These are phyloP conservation scores for Perizoma affinitatum DNA, from an alignment of 2,888 invertebrate genomes.

Conservation along the genomic window DNA sequence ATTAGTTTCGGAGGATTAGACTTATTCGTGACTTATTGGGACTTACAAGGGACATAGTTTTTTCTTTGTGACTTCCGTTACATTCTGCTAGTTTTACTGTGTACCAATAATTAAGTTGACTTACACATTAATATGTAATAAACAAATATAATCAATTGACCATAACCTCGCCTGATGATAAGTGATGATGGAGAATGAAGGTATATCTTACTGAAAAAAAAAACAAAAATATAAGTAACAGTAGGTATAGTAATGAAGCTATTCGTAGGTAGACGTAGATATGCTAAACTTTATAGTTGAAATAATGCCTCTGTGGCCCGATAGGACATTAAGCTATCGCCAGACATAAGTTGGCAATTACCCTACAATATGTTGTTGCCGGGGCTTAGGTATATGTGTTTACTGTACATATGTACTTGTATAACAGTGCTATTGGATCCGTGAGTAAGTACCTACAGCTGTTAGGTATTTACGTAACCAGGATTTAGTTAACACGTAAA, in stretches of 20 bases:
- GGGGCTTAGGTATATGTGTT: slow-evolving; percentile 54
- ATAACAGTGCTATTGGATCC: slow-evolving; percentile 21
- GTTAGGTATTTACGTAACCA: slow-evolving; percentile 29
- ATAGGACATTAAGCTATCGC: slow-evolving; percentile 59
- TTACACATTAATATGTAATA: too few relatives aligned
- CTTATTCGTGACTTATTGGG: too few relatives aligned
- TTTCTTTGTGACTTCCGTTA: too few relatives aligned
- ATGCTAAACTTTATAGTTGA: slow-evolving; percentile 12
- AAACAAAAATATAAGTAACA: too few relatives aligned
- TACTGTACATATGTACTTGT: slow-evolving; percentile 10
- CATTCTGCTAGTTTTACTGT: too few relatives aligned
- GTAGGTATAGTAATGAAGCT: background rate
- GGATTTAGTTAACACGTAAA: slow-evolving; percentile 31
- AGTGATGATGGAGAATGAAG: too few relatives aligned
- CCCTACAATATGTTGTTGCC: slow-evolving; percentile 45
- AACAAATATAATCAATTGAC: too few relatives aligned
- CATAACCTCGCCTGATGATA: too few relatives aligned
- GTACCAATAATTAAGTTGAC: too few relatives aligned
- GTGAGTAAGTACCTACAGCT: slow-evolving; percentile 20
- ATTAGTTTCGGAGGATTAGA: too few relatives aligned
- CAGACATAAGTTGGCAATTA: slow-evolving; percentile 78
- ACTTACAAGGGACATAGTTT: too few relatives aligned
- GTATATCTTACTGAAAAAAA: too few relatives aligned
- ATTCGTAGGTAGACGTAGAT: background rate
- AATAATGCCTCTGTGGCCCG: slow-evolving; percentile 17